Base-by-base conservation (phyloP, 2,113 vertebrate genomes). In the Epinephelus moara region DNA sequence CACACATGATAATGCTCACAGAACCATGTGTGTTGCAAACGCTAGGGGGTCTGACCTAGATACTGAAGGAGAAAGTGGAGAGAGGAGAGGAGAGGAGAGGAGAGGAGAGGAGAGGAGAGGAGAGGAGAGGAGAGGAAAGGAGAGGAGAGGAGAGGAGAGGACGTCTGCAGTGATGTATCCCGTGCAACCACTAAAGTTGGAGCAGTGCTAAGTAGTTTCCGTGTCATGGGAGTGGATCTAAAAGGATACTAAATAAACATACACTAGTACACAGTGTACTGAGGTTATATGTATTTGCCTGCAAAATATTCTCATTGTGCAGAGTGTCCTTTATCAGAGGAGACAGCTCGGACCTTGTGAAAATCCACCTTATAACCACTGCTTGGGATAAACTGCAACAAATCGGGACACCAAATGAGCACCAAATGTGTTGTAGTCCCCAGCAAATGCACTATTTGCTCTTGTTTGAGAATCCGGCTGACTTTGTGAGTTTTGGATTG, bases 1-100 rank as follows among this genome's bases (percentile, higher is more conserved):
- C 78, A 73, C 75, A 66, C 66, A 64, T 23, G 25, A 49, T 80
- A 70, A 84, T 89, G 82, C 81, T 86, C 84, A 84, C 23, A 81
- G 78, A 74, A 79, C 25, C 84, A 73, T 87, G 78, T 86, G 88
- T 59, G 66, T 72, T 87, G 71, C 63, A 59, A 80, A 67, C 9
- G 69, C 87, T 87, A 14, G 59, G 82, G 91, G 87, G 66, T 80
- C 77, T 93, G 92, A 94, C 91, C 92, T 74, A 94, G 57, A 88
- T 92, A 89, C 69, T 63, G 40, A 73, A 61, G 73, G 63, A 78
- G 62, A 75, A 55, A 82, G 75, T 12, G 80, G 71, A 52, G 37
- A 23, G 75, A 25, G 53, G 17, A 75, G 60, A 73, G 52, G 19
- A 75, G 60, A 81, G 27, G 50, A 74, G 21, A 72, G 52, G 19